These are phyloP conservation scores for Empidonax alnorum DNA, from an alignment of 2,113 vertebrate genomes.

Conservation along the genomic window DNA sequence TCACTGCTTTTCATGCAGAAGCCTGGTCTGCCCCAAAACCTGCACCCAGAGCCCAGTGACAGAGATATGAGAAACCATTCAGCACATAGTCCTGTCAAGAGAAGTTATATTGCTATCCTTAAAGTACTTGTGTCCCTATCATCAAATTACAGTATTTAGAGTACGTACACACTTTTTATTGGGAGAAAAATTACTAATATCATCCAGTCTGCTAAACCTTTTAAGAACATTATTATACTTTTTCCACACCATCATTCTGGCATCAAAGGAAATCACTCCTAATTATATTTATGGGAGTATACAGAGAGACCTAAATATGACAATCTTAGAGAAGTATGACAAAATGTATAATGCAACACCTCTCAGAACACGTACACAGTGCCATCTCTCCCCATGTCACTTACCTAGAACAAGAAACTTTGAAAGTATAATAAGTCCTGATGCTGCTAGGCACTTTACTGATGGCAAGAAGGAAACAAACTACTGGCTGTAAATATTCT, in stretches of 20 bases:
- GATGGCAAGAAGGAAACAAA: conserved; percentile 1
- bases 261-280: conserved; percentile 13
- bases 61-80: neutral
- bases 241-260: neutral
- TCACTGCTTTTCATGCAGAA: neutral
- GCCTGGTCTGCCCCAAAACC: neutral
- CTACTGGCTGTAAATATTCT: neutral
- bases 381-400: neutral
- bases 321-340: neutral
- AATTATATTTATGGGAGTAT: neutral
- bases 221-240: neutral
- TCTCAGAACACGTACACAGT: neutral
- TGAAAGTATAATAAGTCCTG: conserved; percentile 5
- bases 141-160: neutral
- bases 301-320: neutral
- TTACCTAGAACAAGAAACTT: neutral
- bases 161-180: neutral
- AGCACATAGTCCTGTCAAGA: neutral
- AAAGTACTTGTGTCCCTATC: neutral
- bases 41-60: neutral
- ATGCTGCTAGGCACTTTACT: neutral
- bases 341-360: neutral
- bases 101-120: neutral
- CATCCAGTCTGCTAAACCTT: neutral
- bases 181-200: neutral